Evolutionary conservation across 2,888 invertebrate species (phyloP).

Genomic region (Nebria brevicollis): DNA sequence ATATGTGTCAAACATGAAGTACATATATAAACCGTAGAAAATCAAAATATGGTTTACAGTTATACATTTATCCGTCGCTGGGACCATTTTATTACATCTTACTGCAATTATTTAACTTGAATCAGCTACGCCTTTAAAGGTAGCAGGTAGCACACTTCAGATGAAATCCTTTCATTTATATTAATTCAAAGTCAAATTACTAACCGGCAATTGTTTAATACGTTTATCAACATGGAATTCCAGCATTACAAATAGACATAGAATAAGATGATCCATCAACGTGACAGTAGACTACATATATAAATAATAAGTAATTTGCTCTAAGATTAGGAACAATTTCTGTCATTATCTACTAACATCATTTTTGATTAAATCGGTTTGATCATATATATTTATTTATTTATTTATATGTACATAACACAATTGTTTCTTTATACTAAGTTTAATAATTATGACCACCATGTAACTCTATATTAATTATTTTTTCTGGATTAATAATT

Average conservation of each 20-base stretch:
- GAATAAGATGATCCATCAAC: background rate
- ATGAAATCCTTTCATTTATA: too few relatives aligned
- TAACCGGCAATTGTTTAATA: too few relatives aligned
- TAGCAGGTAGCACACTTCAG: too few relatives aligned
- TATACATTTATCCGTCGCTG: background rate
- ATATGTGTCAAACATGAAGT: background rate
- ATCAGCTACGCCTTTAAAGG: too few relatives aligned
- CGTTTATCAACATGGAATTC: too few relatives aligned
- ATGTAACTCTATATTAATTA: background rate
- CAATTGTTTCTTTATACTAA: background rate
- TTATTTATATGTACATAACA: background rate
- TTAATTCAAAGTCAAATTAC: too few relatives aligned
- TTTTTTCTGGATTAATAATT: background rate
- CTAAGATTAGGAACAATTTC: background rate
- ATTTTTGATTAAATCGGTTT: too few relatives aligned
- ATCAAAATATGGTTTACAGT: background rate
- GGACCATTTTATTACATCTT: too few relatives aligned
- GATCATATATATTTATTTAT: background rate
- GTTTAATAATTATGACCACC: background rate
- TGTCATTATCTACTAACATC: background rate
- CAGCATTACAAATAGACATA: background rate
- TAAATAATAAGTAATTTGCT: background rate
- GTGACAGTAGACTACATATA: background rate
- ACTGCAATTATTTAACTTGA: too few relatives aligned
- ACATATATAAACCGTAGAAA: background rate